Conservation (phyloP, 1,140 invertebrate genomes). For the Dinothrombium tinctorium region DNA sequence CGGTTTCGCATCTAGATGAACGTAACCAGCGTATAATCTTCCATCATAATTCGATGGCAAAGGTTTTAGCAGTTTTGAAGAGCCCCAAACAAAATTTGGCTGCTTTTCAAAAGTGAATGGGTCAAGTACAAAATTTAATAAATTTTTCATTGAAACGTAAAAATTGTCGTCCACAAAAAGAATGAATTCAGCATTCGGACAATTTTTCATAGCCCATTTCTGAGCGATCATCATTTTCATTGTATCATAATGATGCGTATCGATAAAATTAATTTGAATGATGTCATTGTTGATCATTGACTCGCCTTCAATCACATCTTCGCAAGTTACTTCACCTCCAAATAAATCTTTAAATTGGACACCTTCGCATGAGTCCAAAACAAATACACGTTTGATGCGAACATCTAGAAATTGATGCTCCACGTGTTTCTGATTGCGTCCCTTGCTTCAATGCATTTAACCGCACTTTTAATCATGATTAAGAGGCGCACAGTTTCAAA, state of each 20-base stretch:
- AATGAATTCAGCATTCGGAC: constrained; percentile 48
- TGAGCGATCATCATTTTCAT: constrained; percentile 76
- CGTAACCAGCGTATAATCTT: constrained; percentile 44
- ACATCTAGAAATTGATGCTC: too few relatives aligned
- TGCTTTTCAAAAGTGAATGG: constrained; percentile 21
- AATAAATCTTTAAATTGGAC: too few relatives aligned
- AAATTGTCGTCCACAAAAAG: constrained; percentile 80
- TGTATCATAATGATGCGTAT: constrained; percentile 74
- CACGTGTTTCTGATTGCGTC: too few relatives aligned
- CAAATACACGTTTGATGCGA: too few relatives aligned
- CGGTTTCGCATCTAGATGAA: constrained; percentile 35
- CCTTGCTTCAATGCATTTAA: too few relatives aligned
- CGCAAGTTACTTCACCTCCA: too few relatives aligned
- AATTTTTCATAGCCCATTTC: constrained; percentile 49
- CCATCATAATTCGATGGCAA: constrained; percentile 25
- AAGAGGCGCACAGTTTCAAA: too few relatives aligned
- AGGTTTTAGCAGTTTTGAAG: background rate
- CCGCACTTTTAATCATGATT: too few relatives aligned
- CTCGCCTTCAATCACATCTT: constrained; percentile 31
- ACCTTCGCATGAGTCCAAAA: too few relatives aligned
- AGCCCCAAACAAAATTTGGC: background rate
- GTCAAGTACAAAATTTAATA: constrained; percentile 45
- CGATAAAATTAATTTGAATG: constrained; percentile 50
- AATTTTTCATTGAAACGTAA: constrained; percentile 66
- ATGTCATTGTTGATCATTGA: constrained; percentile 43